Evolutionary conservation across 2,797 vertebrate genomes (phyloP).

Genomic region (Peromyscus attwateri): DNA sequence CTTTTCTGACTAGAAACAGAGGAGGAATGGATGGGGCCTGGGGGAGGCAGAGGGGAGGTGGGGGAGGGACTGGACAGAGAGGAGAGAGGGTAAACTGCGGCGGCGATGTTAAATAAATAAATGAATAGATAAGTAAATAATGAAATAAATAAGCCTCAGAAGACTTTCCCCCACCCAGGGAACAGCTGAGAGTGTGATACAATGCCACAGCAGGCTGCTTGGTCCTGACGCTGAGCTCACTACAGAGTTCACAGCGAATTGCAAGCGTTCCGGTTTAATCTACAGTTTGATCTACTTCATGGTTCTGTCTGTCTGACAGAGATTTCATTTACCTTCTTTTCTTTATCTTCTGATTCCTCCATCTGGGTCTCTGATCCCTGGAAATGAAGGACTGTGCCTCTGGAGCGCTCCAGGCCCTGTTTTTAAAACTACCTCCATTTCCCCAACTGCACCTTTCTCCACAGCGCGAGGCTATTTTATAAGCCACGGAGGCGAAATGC

Average conservation of each 20-base stretch:
- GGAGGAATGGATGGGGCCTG: background rate
- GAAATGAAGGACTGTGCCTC: background rate
- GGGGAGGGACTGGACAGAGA: background rate
- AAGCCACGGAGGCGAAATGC: background rate
- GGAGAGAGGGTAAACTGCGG: background rate
- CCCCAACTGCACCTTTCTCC: background rate
- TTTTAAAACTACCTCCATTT: background rate
- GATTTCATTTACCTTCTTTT: constrained; percentile 24
- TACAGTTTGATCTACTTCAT: background rate
- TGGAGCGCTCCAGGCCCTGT: background rate
- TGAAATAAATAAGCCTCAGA: background rate
- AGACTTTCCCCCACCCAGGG: background rate
- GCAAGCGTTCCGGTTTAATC: constrained; percentile 3
- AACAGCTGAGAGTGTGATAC: background rate
- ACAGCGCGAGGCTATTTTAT: background rate
- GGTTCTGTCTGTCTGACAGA: background rate
- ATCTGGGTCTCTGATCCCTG: background rate
- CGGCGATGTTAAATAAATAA: background rate
- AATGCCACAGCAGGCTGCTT: background rate
- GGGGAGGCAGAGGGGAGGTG: background rate
- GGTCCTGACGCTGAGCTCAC: background rate
- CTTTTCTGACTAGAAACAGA: background rate
- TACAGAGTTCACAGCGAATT: background rate
- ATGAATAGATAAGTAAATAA: background rate
- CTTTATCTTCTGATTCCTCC: constrained; percentile 43